Evolutionary conservation across 2,797 vertebrate species (phyloP).

Genomic region (Picus viridis): DNA sequence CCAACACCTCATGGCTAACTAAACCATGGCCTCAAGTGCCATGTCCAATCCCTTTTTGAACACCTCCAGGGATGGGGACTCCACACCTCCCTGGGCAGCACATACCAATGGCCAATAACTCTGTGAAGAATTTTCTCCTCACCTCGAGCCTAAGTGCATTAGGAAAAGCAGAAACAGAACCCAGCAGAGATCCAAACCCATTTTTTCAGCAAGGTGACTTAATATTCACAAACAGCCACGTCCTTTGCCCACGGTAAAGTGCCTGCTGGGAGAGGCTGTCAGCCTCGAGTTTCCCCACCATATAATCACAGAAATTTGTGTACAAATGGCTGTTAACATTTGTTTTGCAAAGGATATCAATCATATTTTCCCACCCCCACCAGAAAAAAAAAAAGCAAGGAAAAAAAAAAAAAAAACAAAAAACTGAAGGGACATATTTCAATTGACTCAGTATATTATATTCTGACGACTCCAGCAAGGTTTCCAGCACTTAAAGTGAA

Average conservation of each 20-base stretch:
- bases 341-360: conserved; percentile 92
- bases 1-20: no score
- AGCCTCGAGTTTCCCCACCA: neutral
- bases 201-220: conserved; percentile 19
- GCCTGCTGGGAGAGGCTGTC: neutral
- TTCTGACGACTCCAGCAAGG: conserved; percentile 85
- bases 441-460: conserved; percentile 91
- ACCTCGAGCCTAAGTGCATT: neutral
- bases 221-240: conserved; percentile 10
- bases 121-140: no score
- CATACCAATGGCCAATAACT: no score
- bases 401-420: no score
- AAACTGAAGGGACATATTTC: conserved; percentile 92
- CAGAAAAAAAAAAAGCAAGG: no score
- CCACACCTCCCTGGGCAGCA: no score
- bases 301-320: conserved; percentile 78
- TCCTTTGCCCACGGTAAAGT: conserved; percentile 4
- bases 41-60: no score
- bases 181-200: neutral
- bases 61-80: no score
- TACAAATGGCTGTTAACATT: conserved; percentile 81
- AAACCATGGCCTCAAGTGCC: no score
- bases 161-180: conserved; percentile 12
- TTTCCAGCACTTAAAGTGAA: conserved; percentile 92
- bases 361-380: conserved; percentile 79